phyloP scores from a whole-genome alignment of 2,113 vertebrate species.

The Onychostruthus taczanowskii region DNA sequence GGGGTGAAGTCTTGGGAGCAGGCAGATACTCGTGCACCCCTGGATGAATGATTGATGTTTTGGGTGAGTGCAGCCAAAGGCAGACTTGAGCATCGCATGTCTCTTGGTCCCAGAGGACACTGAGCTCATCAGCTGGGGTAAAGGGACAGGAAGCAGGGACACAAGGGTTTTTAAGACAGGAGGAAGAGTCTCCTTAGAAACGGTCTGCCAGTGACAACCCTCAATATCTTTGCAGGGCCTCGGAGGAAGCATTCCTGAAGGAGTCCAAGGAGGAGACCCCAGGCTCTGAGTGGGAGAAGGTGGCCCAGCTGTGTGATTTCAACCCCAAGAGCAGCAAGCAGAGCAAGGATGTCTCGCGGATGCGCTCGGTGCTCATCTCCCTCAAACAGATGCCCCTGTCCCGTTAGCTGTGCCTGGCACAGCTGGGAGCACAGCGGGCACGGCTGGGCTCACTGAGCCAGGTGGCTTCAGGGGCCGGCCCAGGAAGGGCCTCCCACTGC shows the following conservation, averaged over 20 bases:
- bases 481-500: not conserved
- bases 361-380: conserved; percentile 97
- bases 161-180: not conserved
- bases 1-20: not conserved
- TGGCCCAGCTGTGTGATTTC: conserved; percentile 97
- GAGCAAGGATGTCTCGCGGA: conserved; percentile 95
- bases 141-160: not conserved
- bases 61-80: not conserved
- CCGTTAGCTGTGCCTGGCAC: conserved; percentile 76
- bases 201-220: not conserved
- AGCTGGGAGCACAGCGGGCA: not conserved
- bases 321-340: conserved; percentile 99
- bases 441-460: not conserved
- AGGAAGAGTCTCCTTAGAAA: not conserved
- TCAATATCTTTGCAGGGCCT: conserved; percentile 76
- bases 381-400: conserved; percentile 94
- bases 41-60: not conserved
- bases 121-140: not conserved
- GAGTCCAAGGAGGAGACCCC: conserved; percentile 88
- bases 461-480: not conserved
- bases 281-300: conserved; percentile 93
- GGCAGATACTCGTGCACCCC: not conserved
- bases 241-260: conserved; percentile 92
- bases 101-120: not conserved
- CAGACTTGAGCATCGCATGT: not conserved